phyloP scores from a whole-genome alignment of 2,797 vertebrate genomes.

The Selene dorsalis region DNA sequence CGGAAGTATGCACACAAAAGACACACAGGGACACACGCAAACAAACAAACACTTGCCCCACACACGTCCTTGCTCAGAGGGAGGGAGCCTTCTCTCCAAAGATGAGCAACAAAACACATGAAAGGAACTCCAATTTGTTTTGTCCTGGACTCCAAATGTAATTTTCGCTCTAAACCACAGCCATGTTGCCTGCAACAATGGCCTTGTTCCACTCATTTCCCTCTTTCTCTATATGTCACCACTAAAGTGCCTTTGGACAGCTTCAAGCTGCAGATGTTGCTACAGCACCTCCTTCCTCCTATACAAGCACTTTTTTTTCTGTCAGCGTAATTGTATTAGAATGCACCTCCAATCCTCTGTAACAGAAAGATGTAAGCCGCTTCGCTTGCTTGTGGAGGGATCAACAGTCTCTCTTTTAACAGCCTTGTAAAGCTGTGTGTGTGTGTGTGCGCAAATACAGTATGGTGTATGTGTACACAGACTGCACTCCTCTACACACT shows the following conservation, averaged over 20 bases:
- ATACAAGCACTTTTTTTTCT: slow-evolving; percentile 67
- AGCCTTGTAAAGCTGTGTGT: slow-evolving; percentile 63
- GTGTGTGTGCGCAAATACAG: slow-evolving; percentile 15
- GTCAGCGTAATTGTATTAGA: slow-evolving; percentile 81
- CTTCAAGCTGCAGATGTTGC: slow-evolving; percentile 62
- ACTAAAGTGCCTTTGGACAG: slow-evolving; percentile 53
- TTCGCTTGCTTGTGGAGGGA: slow-evolving; percentile 78
- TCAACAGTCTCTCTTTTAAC: slow-evolving; percentile 76
- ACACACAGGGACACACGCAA: slow-evolving; percentile 20
- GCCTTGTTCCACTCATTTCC: slow-evolving; percentile 64
- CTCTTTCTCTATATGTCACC: slow-evolving; percentile 49
- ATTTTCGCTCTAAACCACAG: slow-evolving; percentile 52
- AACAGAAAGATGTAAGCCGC: slow-evolving; percentile 80
- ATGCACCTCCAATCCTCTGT: slow-evolving; percentile 76
- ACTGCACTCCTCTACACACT: slow-evolving; percentile 37
- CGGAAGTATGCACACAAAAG: slow-evolving; percentile 33
- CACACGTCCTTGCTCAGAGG: slow-evolving; percentile 28
- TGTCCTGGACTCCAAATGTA: slow-evolving; percentile 46
- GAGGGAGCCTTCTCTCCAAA: slow-evolving; percentile 42
- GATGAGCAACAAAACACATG: slow-evolving; percentile 35
- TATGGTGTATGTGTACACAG: slow-evolving; percentile 29
- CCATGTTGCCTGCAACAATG: slow-evolving; percentile 59
- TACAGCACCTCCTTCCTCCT: slow-evolving; percentile 57
- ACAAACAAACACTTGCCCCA: slow-evolving; percentile 18
- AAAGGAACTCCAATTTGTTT: slow-evolving; percentile 55